A percentile compares a stretch with the other conserved stretches of the same genome.
phyloP scores from a whole-genome alignment of 2,113 vertebrate genomes.

The Noturus placidus region DNA sequence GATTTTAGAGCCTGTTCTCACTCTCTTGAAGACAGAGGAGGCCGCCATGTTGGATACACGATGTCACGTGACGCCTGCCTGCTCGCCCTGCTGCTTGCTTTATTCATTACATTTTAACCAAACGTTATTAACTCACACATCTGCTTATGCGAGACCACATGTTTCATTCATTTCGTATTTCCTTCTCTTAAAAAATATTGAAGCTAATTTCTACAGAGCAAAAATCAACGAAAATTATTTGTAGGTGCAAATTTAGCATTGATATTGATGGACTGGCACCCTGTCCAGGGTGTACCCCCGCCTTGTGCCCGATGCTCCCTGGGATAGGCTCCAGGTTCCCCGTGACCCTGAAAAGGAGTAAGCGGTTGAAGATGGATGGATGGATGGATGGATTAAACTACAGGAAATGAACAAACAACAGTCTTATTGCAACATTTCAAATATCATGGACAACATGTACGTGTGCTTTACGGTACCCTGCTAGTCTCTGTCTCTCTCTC shows the following conservation, averaged over 20 bases:
- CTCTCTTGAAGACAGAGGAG: constrained; percentile 71
- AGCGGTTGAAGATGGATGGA: too few relatives aligned
- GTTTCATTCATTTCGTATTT: neutral
- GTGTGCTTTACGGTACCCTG: neutral
- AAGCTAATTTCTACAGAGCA: neutral
- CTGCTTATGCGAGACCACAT: neutral
- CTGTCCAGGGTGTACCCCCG: too few relatives aligned
- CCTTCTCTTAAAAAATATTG: neutral
- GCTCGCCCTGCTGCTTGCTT: neutral
- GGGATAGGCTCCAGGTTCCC: too few relatives aligned
- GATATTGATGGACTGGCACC: too few relatives aligned
- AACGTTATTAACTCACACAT: neutral
- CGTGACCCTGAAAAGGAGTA: too few relatives aligned
- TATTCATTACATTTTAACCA: neutral
- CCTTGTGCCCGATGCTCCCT: too few relatives aligned
- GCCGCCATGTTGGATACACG: constrained; percentile 65
- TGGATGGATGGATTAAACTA: too few relatives aligned
- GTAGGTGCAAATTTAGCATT: too few relatives aligned
- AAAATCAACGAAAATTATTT: neutral
- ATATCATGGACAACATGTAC: neutral
- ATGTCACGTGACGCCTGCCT: constrained; percentile 60
- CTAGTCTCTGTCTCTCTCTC: too few relatives aligned
- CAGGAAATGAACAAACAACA: neutral
- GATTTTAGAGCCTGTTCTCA: constrained; percentile 71
- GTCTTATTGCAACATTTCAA: neutral